phyloP scores from a whole-genome alignment of 2,888 invertebrate genomes.

The Sussaba pulchella region DNA sequence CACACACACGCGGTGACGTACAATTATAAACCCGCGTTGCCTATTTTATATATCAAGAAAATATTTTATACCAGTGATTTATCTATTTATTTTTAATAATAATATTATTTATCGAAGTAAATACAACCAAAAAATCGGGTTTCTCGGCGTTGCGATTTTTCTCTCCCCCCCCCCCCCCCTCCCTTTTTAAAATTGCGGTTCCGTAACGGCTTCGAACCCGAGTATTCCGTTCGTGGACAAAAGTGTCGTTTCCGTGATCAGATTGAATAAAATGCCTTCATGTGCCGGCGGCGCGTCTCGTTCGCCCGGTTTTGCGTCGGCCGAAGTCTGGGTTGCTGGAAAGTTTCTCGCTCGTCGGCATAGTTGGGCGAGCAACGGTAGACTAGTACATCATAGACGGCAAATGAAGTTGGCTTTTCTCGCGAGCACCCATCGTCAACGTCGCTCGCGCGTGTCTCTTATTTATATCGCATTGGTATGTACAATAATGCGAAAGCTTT shows the following conservation, averaged over 20 bases:
- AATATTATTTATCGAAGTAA: too few species aligned
- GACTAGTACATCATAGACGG: conserved; percentile 21
- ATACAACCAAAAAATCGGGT: too few species aligned
- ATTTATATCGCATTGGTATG: conserved; percentile 28
- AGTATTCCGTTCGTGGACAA: conserved; percentile 1
- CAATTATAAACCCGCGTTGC: too few species aligned
- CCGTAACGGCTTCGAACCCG: neutral
- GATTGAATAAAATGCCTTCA: conserved; percentile 16
- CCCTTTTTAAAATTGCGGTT: neutral
- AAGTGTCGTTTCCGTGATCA: conserved; percentile 47
- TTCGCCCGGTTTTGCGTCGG: conserved; percentile 29
- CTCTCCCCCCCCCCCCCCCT: too few species aligned
- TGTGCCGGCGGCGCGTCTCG: conserved; percentile 28
- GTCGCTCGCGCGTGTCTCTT: conserved; percentile 44
- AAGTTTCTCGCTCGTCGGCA: conserved; percentile 57
- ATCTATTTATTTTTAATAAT: too few species aligned
- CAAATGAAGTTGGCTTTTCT: conserved; percentile 18
- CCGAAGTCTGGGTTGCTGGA: conserved; percentile 42
- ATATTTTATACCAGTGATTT: too few species aligned
- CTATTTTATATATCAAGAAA: too few species aligned
- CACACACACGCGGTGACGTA: too few species aligned
- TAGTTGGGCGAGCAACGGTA: neutral
- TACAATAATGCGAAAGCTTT: conserved; percentile 56
- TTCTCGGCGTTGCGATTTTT: too few species aligned
- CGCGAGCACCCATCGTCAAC: conserved; percentile 11